Conservation (phyloP, 2,113 vertebrate genomes). For the Drymodes brunneopygia region DNA sequence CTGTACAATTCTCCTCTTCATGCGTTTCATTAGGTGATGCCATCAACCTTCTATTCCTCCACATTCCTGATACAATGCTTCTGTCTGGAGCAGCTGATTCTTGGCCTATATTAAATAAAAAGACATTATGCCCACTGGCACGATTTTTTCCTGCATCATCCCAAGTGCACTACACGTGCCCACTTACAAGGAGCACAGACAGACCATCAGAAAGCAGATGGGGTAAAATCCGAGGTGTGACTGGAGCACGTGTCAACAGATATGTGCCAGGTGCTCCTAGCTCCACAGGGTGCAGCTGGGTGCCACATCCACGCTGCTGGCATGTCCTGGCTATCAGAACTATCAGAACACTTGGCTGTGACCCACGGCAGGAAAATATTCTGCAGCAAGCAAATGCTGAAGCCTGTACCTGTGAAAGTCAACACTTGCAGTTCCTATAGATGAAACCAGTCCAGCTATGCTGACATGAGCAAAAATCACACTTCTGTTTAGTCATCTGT, state of each 20-base stretch:
- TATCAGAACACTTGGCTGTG: neutral
- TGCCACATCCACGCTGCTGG: neutral
- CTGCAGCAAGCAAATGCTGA: neutral
- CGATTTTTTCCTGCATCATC: neutral
- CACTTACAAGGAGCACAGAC: neutral
- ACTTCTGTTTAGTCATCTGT: neutral
- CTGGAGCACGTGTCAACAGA: neutral
- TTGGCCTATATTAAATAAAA: constrained; percentile 72
- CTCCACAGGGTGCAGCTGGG: neutral
- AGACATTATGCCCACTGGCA: neutral
- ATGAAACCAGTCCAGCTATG: neutral
- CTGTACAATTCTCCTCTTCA: constrained; percentile 86
- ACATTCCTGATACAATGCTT: constrained; percentile 64
- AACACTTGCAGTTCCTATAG: neutral
- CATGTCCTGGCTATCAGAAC: neutral
- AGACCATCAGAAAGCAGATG: fast-evolving
- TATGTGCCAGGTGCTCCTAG: fast-evolving
- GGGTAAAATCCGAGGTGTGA: neutral
- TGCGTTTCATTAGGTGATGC: constrained; percentile 78
- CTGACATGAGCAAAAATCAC: constrained; percentile 14
- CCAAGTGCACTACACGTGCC: neutral
- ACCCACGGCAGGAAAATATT: neutral
- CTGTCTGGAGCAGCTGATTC: constrained; percentile 71
- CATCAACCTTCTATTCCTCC: constrained; percentile 88
- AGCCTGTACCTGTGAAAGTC: constrained; percentile 1